phyloP scores from a whole-genome alignment of 2,113 vertebrate genomes.

The Antidorcas marsupialis region DNA sequence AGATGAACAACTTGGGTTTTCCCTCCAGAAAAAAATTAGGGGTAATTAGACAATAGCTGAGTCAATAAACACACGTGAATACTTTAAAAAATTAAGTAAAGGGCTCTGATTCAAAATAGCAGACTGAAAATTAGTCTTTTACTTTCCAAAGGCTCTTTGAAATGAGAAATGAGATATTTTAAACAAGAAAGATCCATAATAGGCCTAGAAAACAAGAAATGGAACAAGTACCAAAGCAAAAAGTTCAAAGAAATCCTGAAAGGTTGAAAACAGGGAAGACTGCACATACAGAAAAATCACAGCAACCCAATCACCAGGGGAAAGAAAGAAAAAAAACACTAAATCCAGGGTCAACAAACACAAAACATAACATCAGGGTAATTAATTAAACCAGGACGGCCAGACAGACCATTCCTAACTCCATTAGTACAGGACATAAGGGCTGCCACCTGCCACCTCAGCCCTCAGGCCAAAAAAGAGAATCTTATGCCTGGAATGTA shows the following conservation, averaged over 20 bases:
- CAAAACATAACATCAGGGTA: background rate
- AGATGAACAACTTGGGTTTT: background rate
- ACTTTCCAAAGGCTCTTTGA: background rate
- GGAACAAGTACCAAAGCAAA: background rate
- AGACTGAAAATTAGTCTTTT: background rate
- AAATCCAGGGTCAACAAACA: background rate
- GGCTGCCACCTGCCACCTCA: background rate
- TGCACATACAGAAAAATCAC: background rate
- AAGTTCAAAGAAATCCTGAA: background rate
- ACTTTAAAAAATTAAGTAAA: conserved; percentile 13
- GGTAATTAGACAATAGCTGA: background rate
- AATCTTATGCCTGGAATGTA: background rate
- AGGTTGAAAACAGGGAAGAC: background rate
- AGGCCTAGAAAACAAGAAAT: background rate
- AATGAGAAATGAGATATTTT: conserved; percentile 23
- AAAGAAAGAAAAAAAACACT: background rate
- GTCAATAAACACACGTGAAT: background rate
- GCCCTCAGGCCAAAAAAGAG: background rate
- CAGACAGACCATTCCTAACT: background rate
- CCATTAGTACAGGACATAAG: background rate
- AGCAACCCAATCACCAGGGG: background rate
- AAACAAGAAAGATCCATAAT: background rate
- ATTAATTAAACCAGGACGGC: background rate
- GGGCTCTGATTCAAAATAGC: background rate
- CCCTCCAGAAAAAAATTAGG: background rate